Conservation (phyloP, 2,888 invertebrate genomes). For the Nowickia ferox region DNA sequence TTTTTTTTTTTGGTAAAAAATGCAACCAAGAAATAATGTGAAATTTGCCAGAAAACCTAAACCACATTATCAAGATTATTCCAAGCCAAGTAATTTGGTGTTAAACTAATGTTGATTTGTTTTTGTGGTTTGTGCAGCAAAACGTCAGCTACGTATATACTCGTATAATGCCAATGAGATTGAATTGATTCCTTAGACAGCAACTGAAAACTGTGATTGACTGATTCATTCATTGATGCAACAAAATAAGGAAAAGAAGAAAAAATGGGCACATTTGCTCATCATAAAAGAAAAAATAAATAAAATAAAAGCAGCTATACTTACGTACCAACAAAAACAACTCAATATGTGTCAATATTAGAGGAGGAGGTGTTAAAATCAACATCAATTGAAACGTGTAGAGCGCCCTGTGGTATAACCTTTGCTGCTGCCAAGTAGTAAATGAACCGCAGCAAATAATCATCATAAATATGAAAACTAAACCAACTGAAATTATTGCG, state of each 20-base stretch:
- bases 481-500: constrained; percentile 68
- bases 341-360: constrained; percentile 71
- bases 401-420: constrained; percentile 66
- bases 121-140: constrained; percentile 59
- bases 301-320: constrained; percentile 51
- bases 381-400: constrained; percentile 73
- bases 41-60: constrained; percentile 36
- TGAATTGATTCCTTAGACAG: constrained; percentile 26
- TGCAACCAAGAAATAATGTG: neutral
- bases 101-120: constrained; percentile 67
- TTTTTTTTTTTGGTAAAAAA: constrained; percentile 32
- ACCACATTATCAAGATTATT: constrained; percentile 57
- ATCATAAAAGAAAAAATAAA: constrained; percentile 1
- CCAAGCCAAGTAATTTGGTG: constrained; percentile 59
- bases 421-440: constrained; percentile 44
- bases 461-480: constrained; percentile 52
- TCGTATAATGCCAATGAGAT: constrained; percentile 28
- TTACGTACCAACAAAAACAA: neutral
- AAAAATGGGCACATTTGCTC: constrained; percentile 20
- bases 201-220: constrained; percentile 46
- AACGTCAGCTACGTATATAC: neutral
- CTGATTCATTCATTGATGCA: constrained; percentile 36
- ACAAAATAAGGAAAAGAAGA: neutral
- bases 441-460: constrained; percentile 54
- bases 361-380: constrained; percentile 72